These are phyloP conservation scores for Cabera pusaria DNA, from an alignment of 2,888 invertebrate genomes.

Conservation along the genomic window DNA sequence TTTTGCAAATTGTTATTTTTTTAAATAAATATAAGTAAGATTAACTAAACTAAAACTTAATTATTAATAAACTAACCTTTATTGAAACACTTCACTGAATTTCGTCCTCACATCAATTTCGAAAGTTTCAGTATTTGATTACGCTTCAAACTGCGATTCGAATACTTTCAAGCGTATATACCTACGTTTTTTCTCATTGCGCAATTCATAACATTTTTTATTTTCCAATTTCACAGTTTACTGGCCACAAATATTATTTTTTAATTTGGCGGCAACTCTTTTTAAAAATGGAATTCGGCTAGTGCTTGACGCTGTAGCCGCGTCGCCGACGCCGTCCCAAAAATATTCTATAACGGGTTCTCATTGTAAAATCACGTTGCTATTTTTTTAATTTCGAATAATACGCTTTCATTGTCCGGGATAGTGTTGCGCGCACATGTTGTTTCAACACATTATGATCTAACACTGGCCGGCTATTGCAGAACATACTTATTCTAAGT, in stretches of 20 bases:
- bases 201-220: constrained; percentile 49
- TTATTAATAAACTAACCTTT: constrained; percentile 26
- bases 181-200: constrained; percentile 56
- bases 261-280: constrained; percentile 20
- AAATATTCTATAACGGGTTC: constrained; percentile 23
- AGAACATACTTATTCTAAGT: constrained; percentile 84
- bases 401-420: constrained; percentile 64
- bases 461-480: constrained; percentile 82
- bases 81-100: constrained; percentile 26
- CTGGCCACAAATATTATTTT: constrained; percentile 25
- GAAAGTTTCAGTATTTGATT: too few species aligned
- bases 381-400: constrained; percentile 45
- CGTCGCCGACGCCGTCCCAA: constrained; percentile 24
- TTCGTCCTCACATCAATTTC: constrained; percentile 19
- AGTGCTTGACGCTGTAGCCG: constrained; percentile 25
- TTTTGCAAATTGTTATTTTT: too few species aligned
- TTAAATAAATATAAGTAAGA: too few species aligned
- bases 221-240: constrained; percentile 66
- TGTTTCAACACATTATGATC: constrained; percentile 83
- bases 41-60: not conserved
- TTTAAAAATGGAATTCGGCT: constrained; percentile 24
- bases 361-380: constrained; percentile 23
- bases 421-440: constrained; percentile 75
- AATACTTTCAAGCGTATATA: too few species aligned
- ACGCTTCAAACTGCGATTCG: too few species aligned